Base-by-base conservation (phyloP, 2,888 invertebrate genomes). In the Eupithecia exiguata region DNA sequence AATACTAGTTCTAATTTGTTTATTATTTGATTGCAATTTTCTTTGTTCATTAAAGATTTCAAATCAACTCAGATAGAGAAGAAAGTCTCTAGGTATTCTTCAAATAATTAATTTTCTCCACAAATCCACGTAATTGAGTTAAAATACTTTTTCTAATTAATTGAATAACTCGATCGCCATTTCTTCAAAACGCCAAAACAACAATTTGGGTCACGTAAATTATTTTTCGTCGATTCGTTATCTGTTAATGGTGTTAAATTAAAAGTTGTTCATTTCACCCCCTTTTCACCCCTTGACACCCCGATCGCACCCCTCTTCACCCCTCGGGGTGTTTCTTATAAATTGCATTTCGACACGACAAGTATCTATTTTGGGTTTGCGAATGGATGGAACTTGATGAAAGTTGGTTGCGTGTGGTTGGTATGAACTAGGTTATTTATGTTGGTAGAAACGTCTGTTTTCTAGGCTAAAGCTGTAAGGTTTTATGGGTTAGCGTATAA, bases 171-270 rank as follows among this genome's bases (percentile, higher is more conserved):
- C 63, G n/a, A 36, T 63, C 18, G 58, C 36, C 38, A 21, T 38
- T 65, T n/a, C 38, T 5, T n/a, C 30, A 65, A 38, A 65, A 63
- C 36, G 36, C 35, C 36, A 63, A n/a, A 63, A 65, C 62, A 62
- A 62, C 63, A 38, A 65, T 65, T 65, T 38, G 38, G 63, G 63
- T 65, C 21, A 38, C 71, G 77, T 73, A 82, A 84, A 86, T 86
- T 82, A 80, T 83, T 84, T 82, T 81, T 78, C 73, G 76, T 80
- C 74, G 71, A 65, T 78, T 72, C 79, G 78, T 36, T 84, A 86
- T 86, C 86, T 75, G 88, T 86, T 88, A 85, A 85, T 81, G 79
- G 81, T 79, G 74, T 85, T 80, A 88, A 89, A 89, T 89, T 87
- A 88, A 88, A 89, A 87, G 81, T 86, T 87, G 81, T 81, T 81